Evolutionary conservation across 2,888 invertebrate genomes (phyloP).

Genomic region (Selenia dentaria): DNA sequence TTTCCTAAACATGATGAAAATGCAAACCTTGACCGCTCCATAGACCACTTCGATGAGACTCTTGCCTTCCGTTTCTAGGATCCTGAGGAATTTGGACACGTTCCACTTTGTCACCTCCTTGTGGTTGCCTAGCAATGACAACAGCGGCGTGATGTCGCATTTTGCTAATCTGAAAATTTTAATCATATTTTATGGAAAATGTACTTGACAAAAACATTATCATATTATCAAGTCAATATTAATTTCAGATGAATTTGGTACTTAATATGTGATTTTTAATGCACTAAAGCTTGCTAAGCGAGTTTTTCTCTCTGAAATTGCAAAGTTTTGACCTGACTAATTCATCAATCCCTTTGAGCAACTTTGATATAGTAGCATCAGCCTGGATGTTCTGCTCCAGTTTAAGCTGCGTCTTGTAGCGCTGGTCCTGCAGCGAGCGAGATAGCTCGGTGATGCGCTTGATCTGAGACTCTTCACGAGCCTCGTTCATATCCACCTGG

Average conservation of each 20-base stretch:
- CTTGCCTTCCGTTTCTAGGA: slow-evolving; percentile 80
- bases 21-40: slow-evolving; percentile 75
- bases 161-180: slow-evolving; percentile 60
- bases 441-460: slow-evolving; percentile 48
- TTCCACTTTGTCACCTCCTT: slow-evolving; percentile 84
- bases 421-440: slow-evolving; percentile 39
- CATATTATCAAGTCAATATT: too few relatives aligned
- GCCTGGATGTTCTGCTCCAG: slow-evolving; percentile 49
- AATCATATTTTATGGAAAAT: too few relatives aligned
- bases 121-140: slow-evolving; percentile 82
- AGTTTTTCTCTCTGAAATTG: too few relatives aligned
- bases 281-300: too few relatives aligned
- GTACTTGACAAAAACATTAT: too few relatives aligned
- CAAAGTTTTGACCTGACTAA: slow-evolving; percentile 62
- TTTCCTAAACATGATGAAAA: too few relatives aligned
- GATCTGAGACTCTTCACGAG: slow-evolving; percentile 57
- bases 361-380: slow-evolving; percentile 51
- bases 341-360: slow-evolving; percentile 70
- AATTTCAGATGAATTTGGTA: too few relatives aligned
- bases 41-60: slow-evolving; percentile 80
- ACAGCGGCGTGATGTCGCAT: slow-evolving; percentile 75
- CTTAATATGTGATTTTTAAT: too few relatives aligned
- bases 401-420: slow-evolving; percentile 39
- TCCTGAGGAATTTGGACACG: slow-evolving; percentile 75
- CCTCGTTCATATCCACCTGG: slow-evolving; percentile 69